Evolutionary conservation across 2,113 vertebrate species (phyloP).

Genomic region (Paedocypris sp.): DNA sequence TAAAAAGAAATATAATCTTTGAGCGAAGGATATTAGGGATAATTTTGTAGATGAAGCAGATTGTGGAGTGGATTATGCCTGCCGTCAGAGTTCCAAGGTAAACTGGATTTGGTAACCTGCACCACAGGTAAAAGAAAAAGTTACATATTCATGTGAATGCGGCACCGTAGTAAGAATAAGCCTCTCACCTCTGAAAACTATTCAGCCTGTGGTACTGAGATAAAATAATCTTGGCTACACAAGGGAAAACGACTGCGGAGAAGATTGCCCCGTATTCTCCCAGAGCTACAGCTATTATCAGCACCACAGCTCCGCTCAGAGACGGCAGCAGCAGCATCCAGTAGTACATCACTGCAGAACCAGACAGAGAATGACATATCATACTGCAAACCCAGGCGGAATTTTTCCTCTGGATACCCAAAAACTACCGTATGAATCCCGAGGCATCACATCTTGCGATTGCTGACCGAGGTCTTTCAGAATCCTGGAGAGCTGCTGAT

Average conservation of each 20-base stretch:
- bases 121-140: constrained; percentile 12
- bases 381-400: background rate
- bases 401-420: background rate
- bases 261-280: constrained; percentile 56
- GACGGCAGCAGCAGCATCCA: constrained; percentile 59
- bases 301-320: constrained; percentile 51
- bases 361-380: background rate
- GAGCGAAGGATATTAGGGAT: constrained; percentile 66
- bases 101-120: constrained; percentile 62
- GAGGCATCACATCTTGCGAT: constrained; percentile 52
- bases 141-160: background rate
- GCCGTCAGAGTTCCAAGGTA: constrained; percentile 64
- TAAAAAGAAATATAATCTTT: background rate
- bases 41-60: constrained; percentile 62
- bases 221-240: constrained; percentile 60
- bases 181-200: constrained; percentile 58
- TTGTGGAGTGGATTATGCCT: constrained; percentile 57
- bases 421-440: constrained; percentile 53
- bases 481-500: constrained; percentile 63
- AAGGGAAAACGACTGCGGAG: constrained; percentile 57
- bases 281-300: constrained; percentile 54
- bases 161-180: background rate
- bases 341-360: constrained; percentile 56
- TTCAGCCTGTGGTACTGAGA: constrained; percentile 64
- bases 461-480: constrained; percentile 50